Evolutionary conservation across 2,113 vertebrate genomes (phyloP).

Genomic region (Salvelinus fontinalis): DNA sequence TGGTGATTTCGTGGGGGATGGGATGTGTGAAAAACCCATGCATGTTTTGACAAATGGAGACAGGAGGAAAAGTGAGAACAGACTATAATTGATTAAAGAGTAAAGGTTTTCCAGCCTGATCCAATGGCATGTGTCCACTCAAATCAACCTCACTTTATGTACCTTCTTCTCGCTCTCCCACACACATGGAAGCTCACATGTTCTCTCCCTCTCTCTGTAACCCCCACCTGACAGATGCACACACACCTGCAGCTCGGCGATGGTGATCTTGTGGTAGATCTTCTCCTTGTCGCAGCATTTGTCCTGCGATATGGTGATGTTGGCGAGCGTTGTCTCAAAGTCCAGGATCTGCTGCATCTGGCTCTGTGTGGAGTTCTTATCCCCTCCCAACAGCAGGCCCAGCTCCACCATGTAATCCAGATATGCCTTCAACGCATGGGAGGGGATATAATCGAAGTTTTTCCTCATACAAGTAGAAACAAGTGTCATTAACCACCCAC

Average conservation of each 20-base stretch:
- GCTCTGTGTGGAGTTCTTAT: constrained; percentile 66
- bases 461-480: no score
- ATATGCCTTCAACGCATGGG: constrained; percentile 87
- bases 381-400: constrained; percentile 85
- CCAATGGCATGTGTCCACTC: not conserved
- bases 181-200: not conserved
- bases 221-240: no score
- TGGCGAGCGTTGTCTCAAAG: constrained; percentile 87
- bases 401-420: constrained; percentile 97
- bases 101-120: not conserved
- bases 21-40: not conserved
- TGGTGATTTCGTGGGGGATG: not conserved
- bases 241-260: constrained; percentile 87
- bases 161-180: not conserved
- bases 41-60: not conserved
- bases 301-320: constrained; percentile 93
- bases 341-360: constrained; percentile 94
- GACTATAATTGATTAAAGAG: not conserved
- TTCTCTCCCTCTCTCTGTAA: not conserved
- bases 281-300: constrained; percentile 93
- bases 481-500: no score
- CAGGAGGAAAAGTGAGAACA: not conserved
- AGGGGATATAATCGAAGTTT: not conserved
- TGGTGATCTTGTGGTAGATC: constrained; percentile 93
- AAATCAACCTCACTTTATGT: no score